A percentile compares a stretch with the other conserved stretches of the same genome.
Evolutionary conservation across 2,888 invertebrate genomes (phyloP).

Genomic region (Cancer borealis): DNA sequence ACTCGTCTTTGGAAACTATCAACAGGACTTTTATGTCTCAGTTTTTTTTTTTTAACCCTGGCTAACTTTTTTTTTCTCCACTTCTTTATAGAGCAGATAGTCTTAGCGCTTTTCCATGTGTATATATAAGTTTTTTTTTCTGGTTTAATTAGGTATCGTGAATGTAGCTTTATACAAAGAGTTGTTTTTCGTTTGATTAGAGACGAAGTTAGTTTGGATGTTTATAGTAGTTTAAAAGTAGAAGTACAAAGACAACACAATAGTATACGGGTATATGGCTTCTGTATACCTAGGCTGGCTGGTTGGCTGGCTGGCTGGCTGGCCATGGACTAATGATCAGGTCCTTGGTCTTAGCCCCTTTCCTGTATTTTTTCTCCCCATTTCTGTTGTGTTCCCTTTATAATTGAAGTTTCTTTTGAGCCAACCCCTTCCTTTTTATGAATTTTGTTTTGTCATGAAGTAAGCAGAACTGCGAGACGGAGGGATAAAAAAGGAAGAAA

Average conservation of each 20-base stretch:
- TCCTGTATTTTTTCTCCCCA: neutral
- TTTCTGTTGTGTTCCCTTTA: neutral
- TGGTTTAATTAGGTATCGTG: neutral
- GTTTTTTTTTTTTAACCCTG: neutral
- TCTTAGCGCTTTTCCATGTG: neutral
- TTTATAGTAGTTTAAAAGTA: neutral
- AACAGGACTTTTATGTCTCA: neutral
- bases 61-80: neutral
- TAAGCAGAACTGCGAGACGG: neutral
- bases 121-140: neutral
- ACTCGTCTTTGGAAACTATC: neutral
- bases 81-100: neutral
- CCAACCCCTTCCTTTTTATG: neutral
- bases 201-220: neutral
- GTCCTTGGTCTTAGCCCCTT: neutral
- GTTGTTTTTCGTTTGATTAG: neutral
- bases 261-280: too few relatives aligned
- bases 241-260: too few relatives aligned
- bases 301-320: neutral
- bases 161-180: neutral
- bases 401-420: conserved; percentile 11
- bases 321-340: neutral
- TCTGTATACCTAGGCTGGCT: too few relatives aligned
- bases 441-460: neutral
- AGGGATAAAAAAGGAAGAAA: neutral